phyloP scores from a whole-genome alignment of 2,113 vertebrate genomes.

The Urocolius indicus region DNA sequence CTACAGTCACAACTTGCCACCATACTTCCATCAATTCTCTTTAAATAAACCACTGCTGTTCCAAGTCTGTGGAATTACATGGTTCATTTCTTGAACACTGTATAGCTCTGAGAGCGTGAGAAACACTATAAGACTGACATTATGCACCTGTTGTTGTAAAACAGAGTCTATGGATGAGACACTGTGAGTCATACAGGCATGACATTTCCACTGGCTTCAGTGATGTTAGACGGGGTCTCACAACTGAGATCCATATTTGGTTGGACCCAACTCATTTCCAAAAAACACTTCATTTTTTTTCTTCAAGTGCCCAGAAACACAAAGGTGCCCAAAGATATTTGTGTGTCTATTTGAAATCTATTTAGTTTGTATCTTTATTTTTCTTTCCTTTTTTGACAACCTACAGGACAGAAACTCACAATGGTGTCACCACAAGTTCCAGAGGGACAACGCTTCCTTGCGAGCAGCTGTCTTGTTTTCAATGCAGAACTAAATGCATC shows the following conservation, averaged over 20 bases:
- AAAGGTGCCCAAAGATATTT: not conserved
- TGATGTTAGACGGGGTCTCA: not conserved
- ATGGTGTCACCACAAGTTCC: not conserved
- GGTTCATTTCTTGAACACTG: not conserved
- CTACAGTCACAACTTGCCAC: not conserved
- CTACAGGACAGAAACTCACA: not conserved
- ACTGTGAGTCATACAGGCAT: not conserved
- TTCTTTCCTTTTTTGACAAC: not conserved
- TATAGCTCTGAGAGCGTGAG: not conserved
- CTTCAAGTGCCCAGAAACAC: not conserved
- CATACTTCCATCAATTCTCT: not conserved
- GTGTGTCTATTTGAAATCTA: not conserved
- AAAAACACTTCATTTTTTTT: not conserved
- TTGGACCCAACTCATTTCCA: not conserved
- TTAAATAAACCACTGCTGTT: not conserved
- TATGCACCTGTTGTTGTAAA: not conserved
- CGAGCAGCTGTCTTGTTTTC: not conserved
- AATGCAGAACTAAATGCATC: not conserved
- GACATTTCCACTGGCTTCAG: not conserved
- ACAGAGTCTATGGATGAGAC: not conserved
- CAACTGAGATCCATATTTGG: not conserved
- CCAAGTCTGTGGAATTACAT: not conserved
- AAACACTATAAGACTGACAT: too few relatives aligned
- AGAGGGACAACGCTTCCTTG: not conserved
- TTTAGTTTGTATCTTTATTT: not conserved